Percentiles rank a stretch among this genome's conserved stretches.
Conservation (phyloP, 2,797 vertebrate genomes). For the Otus scops region DNA sequence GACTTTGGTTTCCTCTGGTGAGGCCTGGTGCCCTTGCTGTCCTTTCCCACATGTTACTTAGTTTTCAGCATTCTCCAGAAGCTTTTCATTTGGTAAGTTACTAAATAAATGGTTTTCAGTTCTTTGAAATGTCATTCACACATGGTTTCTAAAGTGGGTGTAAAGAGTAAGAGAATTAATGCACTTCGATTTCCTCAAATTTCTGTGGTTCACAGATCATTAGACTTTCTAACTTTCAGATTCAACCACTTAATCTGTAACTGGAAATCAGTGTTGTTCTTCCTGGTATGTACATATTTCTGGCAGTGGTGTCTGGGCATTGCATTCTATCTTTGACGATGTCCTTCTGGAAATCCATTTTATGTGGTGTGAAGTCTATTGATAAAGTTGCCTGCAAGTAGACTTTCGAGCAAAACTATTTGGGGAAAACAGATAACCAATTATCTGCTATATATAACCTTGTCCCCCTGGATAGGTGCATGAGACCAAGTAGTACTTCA, state of each 20-base stretch:
- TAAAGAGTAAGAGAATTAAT: neutral
- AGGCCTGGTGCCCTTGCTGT: conserved; percentile 93
- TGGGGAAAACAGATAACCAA: neutral
- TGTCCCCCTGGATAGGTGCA: neutral
- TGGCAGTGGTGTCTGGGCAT: neutral
- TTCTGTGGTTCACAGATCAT: neutral
- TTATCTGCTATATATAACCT: neutral
- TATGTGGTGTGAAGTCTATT: neutral
- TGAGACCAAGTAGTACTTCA: neutral
- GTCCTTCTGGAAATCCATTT: neutral
- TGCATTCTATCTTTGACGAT: neutral
- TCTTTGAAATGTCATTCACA: neutral
- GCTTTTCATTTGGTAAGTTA: conserved; percentile 95
- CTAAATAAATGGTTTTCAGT: neutral
- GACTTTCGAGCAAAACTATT: neutral
- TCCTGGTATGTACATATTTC: neutral
- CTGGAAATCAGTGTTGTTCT: neutral
- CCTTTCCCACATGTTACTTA: conserved; percentile 97
- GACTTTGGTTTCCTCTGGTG: conserved; percentile 96
- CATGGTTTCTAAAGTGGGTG: neutral
- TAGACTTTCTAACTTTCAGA: neutral
- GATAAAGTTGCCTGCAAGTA: neutral
- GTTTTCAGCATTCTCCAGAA: conserved; percentile 99
- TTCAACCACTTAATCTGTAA: neutral
- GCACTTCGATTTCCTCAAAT: neutral